Conservation (phyloP, 2,888 invertebrate species). For the Scaptomyza caliginosa region DNA sequence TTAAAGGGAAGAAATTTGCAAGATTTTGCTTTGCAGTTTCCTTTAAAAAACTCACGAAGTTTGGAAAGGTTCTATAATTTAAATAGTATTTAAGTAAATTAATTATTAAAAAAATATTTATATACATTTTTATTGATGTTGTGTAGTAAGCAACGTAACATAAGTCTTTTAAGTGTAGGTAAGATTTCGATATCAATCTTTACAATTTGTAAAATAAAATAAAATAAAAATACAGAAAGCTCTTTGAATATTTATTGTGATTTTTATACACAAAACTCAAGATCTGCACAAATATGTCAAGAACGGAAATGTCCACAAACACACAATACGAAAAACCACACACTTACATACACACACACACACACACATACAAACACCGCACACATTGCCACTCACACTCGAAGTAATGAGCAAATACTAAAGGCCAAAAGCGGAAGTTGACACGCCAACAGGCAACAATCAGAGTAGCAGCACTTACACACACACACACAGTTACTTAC, state of each 20-base stretch:
- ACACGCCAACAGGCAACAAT: slow-evolving; percentile 25
- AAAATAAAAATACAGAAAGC: not conserved
- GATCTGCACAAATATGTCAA: slow-evolving; percentile 52
- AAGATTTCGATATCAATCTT: too few relatives aligned
- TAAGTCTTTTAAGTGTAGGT: too few relatives aligned
- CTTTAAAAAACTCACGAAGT: too few relatives aligned
- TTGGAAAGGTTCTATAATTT: too few relatives aligned
- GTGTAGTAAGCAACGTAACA: too few relatives aligned
- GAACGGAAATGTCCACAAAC: slow-evolving; percentile 41
- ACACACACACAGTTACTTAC: not conserved
- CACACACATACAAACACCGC: not conserved
- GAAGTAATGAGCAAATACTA: slow-evolving; percentile 65
- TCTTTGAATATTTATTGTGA: slow-evolving; percentile 10
- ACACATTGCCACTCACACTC: slow-evolving; percentile 18
- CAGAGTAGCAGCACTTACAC: slow-evolving; percentile 16
- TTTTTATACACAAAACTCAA: slow-evolving; percentile 29
- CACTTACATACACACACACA: not conserved
- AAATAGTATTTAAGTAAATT: too few relatives aligned
- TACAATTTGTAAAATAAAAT: not conserved
- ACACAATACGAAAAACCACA: slow-evolving; percentile 14
- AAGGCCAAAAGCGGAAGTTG: slow-evolving; percentile 44
- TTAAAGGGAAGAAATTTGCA: too few relatives aligned
- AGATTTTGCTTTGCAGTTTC: too few relatives aligned
- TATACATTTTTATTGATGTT: too few relatives aligned
- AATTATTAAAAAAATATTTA: too few relatives aligned